Evolutionary conservation across 2,113 vertebrate genomes (phyloP), one percentile per base, ranked within the genome.

Genomic region (Amphiprion ocellaris): DNA sequence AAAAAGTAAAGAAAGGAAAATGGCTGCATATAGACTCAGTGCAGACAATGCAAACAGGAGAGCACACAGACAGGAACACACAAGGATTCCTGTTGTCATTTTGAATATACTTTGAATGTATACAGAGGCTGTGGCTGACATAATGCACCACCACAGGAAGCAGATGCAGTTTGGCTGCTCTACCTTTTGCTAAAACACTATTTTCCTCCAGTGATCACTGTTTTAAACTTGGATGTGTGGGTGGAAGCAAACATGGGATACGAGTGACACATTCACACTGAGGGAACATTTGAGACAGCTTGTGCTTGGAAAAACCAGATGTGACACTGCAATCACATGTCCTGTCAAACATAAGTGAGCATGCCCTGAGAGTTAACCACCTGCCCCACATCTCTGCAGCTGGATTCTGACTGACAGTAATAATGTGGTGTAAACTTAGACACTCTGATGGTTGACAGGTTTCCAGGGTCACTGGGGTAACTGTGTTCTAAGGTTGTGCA

Each of bases 361-460:
- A 4, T 53, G 23, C 30, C 54, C 49, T 21, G 69, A 64, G 17
- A 44, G 28, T 15, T n/a, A 39, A 37, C 39, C 2, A 17, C 9
- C 33, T 52, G 61, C 26, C 66, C 53, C 65, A 68, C 50, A 56
- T 68, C 15, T 37, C 58, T 65, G 59, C 47, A 79, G 60, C 47
- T 3, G 0, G 3, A 33, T 4, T 2, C 15, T 79, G 84, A 87
- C n/a, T 87, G 67, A 69, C 65, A 33, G 66, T 70, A 70, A 81
- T 69, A 1, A 39, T 16, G 30, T 26, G 59, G 74, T 50, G 58
- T 83, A 60, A 77, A 68, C 46, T 47, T 69, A 67, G 67, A 77
- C 67, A 8, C 44, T 30, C n/a, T 62, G 60, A 24, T 28, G 21
- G 54, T 52, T 84, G 8, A 30, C 23, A 47, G 30, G n/a, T 69